These are phyloP conservation scores for Galeruca laticollis DNA, from an alignment of 2,888 invertebrate species.

Conservation along the genomic window DNA sequence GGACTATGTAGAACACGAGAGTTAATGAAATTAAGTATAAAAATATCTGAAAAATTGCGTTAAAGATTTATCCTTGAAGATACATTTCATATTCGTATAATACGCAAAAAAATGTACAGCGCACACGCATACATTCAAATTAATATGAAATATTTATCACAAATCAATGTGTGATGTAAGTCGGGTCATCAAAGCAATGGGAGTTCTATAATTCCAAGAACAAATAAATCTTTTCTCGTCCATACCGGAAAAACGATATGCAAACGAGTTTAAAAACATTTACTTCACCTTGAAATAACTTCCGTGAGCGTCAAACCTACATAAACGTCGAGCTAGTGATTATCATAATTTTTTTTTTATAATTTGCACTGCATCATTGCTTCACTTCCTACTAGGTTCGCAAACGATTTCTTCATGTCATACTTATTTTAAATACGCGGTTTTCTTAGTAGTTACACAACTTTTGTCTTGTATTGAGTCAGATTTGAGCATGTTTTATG, in stretches of 20 bases:
- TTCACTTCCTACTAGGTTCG: slow-evolving; percentile 46
- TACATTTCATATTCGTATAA: too few relatives aligned
- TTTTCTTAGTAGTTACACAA: slow-evolving; percentile 18
- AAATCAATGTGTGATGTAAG: background rate
- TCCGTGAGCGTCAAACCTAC: slow-evolving; percentile 52
- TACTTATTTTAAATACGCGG: slow-evolving; percentile 41
- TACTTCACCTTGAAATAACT: slow-evolving; percentile 52
- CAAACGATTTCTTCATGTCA: slow-evolving; percentile 42
- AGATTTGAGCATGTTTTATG: background rate
- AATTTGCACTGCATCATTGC: slow-evolving; percentile 43
- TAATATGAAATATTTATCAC: background rate
- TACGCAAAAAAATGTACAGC: too few relatives aligned
- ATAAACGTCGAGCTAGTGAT: slow-evolving; percentile 49
- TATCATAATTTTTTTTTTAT: slow-evolving; percentile 45
- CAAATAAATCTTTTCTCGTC: slow-evolving; percentile 25
- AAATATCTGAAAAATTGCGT: background rate
- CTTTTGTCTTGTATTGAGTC: slow-evolving; percentile 21
- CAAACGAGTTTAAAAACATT: slow-evolving; percentile 54
- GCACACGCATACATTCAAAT: too few relatives aligned
- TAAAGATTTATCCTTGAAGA: background rate
- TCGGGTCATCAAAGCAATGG: background rate
- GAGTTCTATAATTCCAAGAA: slow-evolving; percentile 13
- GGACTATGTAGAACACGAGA: background rate
- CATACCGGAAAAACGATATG: slow-evolving; percentile 55
- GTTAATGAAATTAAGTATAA: background rate